Evolutionary conservation across 1,140 invertebrate genomes (phyloP), one percentile per base, ranked within the genome.

Genomic region (Arion vulgaris): DNA sequence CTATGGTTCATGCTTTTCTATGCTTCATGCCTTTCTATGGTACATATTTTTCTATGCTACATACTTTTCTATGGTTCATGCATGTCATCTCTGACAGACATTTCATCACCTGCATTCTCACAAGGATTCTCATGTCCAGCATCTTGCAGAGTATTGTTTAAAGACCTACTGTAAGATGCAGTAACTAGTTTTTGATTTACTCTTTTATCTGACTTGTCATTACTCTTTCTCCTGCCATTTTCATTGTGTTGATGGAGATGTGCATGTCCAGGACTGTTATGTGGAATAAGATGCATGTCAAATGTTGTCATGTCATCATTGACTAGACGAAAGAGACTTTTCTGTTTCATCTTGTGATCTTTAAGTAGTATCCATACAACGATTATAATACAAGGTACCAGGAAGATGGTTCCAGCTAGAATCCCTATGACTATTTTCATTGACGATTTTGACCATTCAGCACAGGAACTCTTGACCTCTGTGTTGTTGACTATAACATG

Each of bases 401-500:
- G 41, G 41, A 81, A 81, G 34, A 81, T 34, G 32, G 39, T 34
- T 28, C 80, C 80, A 26, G 80, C 80, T 32, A 81, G 28, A 23
- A 81, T 62, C 13, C 78, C 78, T 13, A 71, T 28, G 41, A 80
- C 38, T 7, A 80, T 71, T 71, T 80, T 80, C 36, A 80, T 45
- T 15, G 78, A 80, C 2, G 36, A 45, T 49, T 71, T 32, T 11
- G 45, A 57, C 78, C 78, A 80, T 19, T 49, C 32, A n/a, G 39
- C 78, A 36, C 78, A 80, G 38, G 68, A 36, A 13, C 62, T 53
- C 39, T 71, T 49, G n/a, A 71, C 68, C 0, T 41, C 39, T 32
- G 78, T 80, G 7, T 62, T 66, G 57, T 78, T 78, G 76, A 78
- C 7, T 66, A 80, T 80, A 23, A 39, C 78, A 34, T 80, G 78